Percentiles rank a stretch among this genome's conserved stretches.
Evolutionary conservation across 2,888 invertebrate genomes (phyloP).

Genomic region (Tupiocoris notatus): DNA sequence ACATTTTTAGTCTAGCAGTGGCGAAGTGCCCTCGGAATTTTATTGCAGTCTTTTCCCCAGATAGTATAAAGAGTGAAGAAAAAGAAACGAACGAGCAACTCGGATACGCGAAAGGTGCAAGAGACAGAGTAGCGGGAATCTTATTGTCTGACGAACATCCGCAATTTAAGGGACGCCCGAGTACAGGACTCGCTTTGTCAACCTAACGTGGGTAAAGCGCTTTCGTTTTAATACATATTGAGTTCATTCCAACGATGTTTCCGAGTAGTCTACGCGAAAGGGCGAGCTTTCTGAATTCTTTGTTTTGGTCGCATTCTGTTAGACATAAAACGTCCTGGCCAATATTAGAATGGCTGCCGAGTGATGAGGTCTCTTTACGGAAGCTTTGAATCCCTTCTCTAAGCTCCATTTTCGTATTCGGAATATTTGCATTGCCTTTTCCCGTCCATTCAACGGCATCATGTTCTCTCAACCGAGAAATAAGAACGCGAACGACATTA

Average conservation of each 20-base stretch:
- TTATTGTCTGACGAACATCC: not conserved
- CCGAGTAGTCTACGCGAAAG: not conserved
- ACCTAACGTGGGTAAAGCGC: not conserved
- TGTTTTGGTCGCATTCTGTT: not conserved
- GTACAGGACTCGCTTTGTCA: not conserved
- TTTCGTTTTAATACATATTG: not conserved
- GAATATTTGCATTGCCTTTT: not conserved
- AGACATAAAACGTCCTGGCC: not conserved
- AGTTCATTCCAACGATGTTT: not conserved
- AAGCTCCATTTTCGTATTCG: not conserved
- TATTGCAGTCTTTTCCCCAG: not conserved
- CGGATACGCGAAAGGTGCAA: not conserved
- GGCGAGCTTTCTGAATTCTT: not conserved
- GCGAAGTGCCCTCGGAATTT: not conserved
- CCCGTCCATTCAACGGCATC: not conserved
- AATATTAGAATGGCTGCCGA: no score
- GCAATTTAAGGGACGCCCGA: not conserved
- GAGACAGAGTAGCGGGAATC: not conserved
- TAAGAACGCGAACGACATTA: not conserved
- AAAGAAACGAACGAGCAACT: not conserved
- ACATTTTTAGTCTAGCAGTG: not conserved
- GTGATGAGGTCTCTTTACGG: not conserved
- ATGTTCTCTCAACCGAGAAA: not conserved
- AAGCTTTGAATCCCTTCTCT: not conserved
- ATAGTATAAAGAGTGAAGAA: not conserved